These are phyloP conservation scores for Macaca fascicularis DNA, from an alignment of 2,113 vertebrate species.

Conservation along the genomic window T2T-MFA8v1.1 NC_088385.1:123294501-123295000, in stretches of 20 bases:
- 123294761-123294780: not conserved
- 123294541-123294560: too few relatives aligned
- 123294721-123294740: not conserved
- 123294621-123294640: too few relatives aligned
- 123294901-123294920: conserved; percentile 28
- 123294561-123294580: too few relatives aligned
- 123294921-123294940: not conserved
- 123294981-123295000: not conserved
- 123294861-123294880: not conserved
- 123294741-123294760: not conserved
- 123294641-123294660: not conserved
- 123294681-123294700: not conserved
- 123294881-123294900: not conserved
- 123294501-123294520: too few relatives aligned
- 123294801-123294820: not conserved
- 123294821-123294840: not conserved
- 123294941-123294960: not conserved
- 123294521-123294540: too few relatives aligned
- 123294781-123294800: not conserved
- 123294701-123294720: conserved; percentile 12
- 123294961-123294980: not conserved
- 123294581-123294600: too few relatives aligned
- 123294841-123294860: not conserved
- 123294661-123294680: not conserved
- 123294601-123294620: too few relatives aligned